Evolutionary conservation across 30 jellyfish, hydroid and myxozoan species (phyloP), one percentile per base, ranked within the genome.

Genomic region (Aurelia aurita complex sp. Pacific): DNA sequence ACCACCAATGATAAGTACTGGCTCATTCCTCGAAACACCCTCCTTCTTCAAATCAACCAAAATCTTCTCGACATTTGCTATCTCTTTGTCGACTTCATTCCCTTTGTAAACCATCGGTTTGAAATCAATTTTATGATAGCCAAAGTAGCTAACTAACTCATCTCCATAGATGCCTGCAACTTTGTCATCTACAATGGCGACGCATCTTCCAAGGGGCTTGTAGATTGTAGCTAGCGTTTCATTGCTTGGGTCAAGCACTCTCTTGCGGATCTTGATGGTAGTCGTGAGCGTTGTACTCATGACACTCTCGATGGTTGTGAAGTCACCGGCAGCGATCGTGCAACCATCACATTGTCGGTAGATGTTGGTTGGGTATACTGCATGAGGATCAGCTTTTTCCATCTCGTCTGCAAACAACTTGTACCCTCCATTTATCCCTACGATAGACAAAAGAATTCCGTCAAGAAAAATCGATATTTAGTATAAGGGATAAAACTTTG

Each of bases 21-120:
- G 92, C 51, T 83, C 92, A 67, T 83, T 83, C 19, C 92, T 70
- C 62, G 92, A 71, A 18, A 83, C 92, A 4, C 92, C 92, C n/a
- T 83, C 52, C 80, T 83, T 65, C 69, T 83, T 83, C 35, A 83
- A 65, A 52, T 83, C 86, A 54, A 83, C 80, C 50, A 83, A 71
- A 32, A 83, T 83, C 81, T 61, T 71, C 60, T 83, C 80, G 19
- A 83, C 92, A 50, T 73, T 83, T 64, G 73, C 86, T 10, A 83
- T 72, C 52, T 83, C 87, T 60, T 83, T 83, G 87, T 83, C 86
- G 19, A 83, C 92, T 65, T 83, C 92, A 35, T 83, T 72, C 34
- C 92, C 92, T 17, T 73, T 73, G 73, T 83, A 73, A n/a, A 71
- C 60, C 73, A 83, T 54, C 55, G 32, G 29, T 36, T 59, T 38